Base-by-base conservation (phyloP, 1,140 invertebrate species). In the Meloidogyne exigua region DNA sequence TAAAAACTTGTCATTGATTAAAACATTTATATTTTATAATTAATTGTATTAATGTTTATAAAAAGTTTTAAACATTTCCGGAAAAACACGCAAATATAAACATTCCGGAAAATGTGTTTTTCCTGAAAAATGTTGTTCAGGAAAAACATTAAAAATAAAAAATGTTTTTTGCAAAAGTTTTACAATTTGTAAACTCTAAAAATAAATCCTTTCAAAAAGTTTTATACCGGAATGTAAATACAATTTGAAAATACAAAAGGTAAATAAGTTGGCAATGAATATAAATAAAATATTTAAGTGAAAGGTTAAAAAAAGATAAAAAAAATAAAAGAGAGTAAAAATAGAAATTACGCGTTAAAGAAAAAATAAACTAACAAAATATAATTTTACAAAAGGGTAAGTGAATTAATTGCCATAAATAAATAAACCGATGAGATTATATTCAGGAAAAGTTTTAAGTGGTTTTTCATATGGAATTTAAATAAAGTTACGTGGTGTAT, bases 391-490 rank as follows among this genome's bases (percentile, higher is more conserved):
- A 57, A 57, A 57, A 57, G n/a, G 12, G 18, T 57, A 57, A 57
- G 49, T 57, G 49, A 57, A 49, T 57, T 57, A 57, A 57, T 57
- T 57, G 49, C 49, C 49, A 57, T n/a, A 57, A 57, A n/a, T 57
- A n/a, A 57, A 57, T 49, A 49, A 49, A 57, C 49, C 49, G 49
- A 57, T 57, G 49, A 57, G 49, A 57, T 57, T 57, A 9, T n/a
- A 57, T n/a, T 57, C 3, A 18, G 18, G 21, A 57, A 57, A n/a
- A 49, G 15, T 18, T 49, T 57, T n/a, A 49, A 18, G 49, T 57
- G 49, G 49, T 57, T n/a, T 18, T 57, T 57, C 49, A 57, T 57
- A 57, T 57, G 49, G 21, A 57, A 57, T 57, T 9, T n/a, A 15
- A 57, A 9, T 5, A n/a, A 57, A 57, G 13, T n/a, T n/a, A n/a